Percentiles rank a stretch among this genome's conserved stretches.
Conservation (phyloP, 2,113 vertebrate genomes). For the Macrotus californicus region DNA sequence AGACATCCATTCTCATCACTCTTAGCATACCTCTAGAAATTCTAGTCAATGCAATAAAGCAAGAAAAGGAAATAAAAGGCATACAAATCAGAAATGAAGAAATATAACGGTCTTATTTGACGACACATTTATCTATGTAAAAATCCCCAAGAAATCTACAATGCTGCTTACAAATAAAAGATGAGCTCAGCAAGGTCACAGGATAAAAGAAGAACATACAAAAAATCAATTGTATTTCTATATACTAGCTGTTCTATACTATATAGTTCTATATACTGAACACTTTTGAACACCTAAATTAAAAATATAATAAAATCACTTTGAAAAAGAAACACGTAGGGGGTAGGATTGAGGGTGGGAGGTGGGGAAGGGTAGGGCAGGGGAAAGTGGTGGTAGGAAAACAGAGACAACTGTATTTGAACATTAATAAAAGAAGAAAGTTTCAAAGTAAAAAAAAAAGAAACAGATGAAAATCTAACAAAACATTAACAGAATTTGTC, state of each 20-base stretch:
- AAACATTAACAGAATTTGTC: not conserved
- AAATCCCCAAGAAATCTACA: not conserved
- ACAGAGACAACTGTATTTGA: too few species aligned
- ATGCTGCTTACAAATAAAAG: not conserved
- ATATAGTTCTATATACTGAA: not conserved
- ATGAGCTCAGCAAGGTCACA: not conserved
- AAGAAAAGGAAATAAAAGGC: slow-evolving; percentile 19
- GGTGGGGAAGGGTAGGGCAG: too few species aligned
- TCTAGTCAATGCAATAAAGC: not conserved
- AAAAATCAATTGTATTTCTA: not conserved
- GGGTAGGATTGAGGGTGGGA: too few species aligned
- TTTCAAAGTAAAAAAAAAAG: too few species aligned
- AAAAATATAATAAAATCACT: not conserved
- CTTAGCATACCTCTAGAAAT: not conserved
- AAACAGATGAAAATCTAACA: not conserved
- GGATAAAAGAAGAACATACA: not conserved
- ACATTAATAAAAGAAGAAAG: too few species aligned
- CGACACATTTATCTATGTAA: not conserved
- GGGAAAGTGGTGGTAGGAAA: too few species aligned
- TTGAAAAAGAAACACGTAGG: not conserved
- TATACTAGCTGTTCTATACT: not conserved
- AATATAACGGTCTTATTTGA: not conserved
- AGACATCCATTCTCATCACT: not conserved
- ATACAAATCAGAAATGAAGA: slow-evolving; percentile 6
- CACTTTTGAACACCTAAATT: not conserved